These are phyloP conservation scores for Dendrolimus kikuchii DNA, from an alignment of 1,140 invertebrate genomes.

Conservation along the genomic window DNA sequence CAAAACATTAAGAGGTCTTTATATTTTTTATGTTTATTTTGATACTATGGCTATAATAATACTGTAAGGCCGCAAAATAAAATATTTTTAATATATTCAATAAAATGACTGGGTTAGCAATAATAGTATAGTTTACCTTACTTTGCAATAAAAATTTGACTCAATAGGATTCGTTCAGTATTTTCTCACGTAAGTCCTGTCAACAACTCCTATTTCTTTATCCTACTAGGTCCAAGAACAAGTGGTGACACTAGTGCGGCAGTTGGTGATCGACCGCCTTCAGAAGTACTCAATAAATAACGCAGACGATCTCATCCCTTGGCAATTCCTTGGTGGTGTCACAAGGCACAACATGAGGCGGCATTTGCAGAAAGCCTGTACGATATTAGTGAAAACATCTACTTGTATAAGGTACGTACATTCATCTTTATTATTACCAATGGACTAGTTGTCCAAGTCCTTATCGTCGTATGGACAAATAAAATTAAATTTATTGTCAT, in stretches of 20 bases:
- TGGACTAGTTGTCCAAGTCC: too few relatives aligned
- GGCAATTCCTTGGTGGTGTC: slow-evolving; percentile 51
- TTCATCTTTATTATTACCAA: not conserved
- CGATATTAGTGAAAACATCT: slow-evolving; percentile 33
- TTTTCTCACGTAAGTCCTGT: not conserved
- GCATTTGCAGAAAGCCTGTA: slow-evolving; percentile 55
- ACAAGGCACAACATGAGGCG: slow-evolving; percentile 51
- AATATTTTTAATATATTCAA: too few relatives aligned
- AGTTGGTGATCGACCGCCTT: slow-evolving; percentile 39
- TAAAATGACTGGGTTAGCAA: too few relatives aligned
- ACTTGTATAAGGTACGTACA: slow-evolving; percentile 43
- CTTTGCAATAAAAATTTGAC: too few relatives aligned
- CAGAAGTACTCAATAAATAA: slow-evolving; percentile 16
- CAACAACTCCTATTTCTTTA: not conserved
- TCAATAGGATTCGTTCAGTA: too few relatives aligned
- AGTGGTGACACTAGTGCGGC: slow-evolving; percentile 39
- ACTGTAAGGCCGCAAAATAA: too few relatives aligned
- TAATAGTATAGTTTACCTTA: too few relatives aligned
- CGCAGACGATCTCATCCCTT: slow-evolving; percentile 35
- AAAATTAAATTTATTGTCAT: not conserved
- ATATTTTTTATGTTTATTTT: too few relatives aligned
- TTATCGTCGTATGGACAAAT: too few relatives aligned
- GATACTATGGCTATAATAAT: too few relatives aligned
- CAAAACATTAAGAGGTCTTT: too few relatives aligned
- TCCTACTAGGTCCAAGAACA: slow-evolving; percentile 53